Conservation (phyloP, 2,113 vertebrate genomes). For the Pteropus alecto region DNA sequence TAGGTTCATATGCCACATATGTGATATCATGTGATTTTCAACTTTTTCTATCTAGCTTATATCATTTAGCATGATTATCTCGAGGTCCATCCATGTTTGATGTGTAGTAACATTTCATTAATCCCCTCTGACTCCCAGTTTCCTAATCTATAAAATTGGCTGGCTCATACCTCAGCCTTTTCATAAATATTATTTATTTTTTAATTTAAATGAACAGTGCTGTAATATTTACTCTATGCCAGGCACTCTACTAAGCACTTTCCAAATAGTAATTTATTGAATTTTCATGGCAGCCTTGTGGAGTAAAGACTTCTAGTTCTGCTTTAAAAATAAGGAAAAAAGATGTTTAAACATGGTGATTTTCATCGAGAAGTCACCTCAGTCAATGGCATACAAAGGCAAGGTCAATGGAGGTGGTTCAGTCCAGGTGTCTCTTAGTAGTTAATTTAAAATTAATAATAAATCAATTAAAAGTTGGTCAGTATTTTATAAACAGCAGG, state of each 20-base stretch:
- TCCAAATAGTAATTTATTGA: neutral
- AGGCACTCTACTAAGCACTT: neutral
- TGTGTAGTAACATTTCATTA: neutral
- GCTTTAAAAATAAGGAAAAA: neutral
- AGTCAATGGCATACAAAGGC: neutral
- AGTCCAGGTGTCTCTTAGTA: neutral
- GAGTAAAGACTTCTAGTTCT: neutral
- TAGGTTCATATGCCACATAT: no score
- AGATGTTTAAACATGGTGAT: neutral
- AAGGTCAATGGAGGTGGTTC: neutral
- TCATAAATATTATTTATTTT: neutral
- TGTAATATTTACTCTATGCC: neutral
- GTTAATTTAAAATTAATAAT: neutral
- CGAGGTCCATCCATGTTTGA: neutral
- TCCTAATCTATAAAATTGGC: neutral
- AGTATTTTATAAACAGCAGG: neutral
- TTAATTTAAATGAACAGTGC: neutral
- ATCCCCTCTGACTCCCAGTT: neutral
- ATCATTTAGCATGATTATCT: no score
- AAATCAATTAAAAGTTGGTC: neutral
- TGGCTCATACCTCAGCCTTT: neutral
- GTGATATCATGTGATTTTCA: no score
- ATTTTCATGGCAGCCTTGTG: neutral
- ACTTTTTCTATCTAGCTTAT: no score
- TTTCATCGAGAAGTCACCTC: neutral